phyloP scores from a whole-genome alignment of 1,140 invertebrate species.

The Drosophila mojavensis region DNA sequence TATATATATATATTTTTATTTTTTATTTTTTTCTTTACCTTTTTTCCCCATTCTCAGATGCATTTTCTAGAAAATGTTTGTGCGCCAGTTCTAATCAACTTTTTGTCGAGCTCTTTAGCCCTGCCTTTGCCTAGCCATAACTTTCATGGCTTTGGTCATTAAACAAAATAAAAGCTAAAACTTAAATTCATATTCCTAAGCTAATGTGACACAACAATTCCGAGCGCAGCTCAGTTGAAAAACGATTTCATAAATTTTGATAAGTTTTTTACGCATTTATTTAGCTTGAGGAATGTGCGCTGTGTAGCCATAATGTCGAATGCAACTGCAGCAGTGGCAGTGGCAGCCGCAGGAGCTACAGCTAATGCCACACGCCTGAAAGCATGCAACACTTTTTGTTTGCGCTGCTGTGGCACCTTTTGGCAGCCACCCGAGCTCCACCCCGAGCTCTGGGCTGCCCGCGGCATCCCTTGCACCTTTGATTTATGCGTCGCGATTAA shows the following conservation, averaged over 20 bases:
- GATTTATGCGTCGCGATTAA: constrained; percentile 81
- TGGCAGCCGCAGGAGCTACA: constrained; percentile 14
- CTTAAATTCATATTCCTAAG: not conserved
- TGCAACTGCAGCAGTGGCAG: constrained; percentile 17
- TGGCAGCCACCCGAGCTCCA: not conserved
- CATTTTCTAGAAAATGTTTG: too few species aligned
- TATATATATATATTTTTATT: too few species aligned
- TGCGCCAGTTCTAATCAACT: too few species aligned
- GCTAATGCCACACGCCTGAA: constrained; percentile 36
- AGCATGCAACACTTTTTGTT: constrained; percentile 52
- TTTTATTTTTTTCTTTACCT: too few species aligned
- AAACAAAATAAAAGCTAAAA: not conserved
- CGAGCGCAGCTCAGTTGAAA: not conserved
- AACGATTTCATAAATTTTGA: not conserved
- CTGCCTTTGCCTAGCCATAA: too few species aligned
- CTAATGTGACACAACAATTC: not conserved
- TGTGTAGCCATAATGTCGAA: constrained; percentile 13
- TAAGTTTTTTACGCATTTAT: not conserved
- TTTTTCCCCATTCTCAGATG: too few species aligned
- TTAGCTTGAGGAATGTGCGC: constrained; percentile 5
- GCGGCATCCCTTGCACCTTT: constrained; percentile 52
- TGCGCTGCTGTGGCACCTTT: constrained; percentile 6
- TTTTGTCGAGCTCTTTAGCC: too few species aligned
- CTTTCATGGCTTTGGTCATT: too few species aligned
- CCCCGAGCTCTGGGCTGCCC: too few species aligned